Percentiles rank a stretch among this genome's conserved stretches.
Conservation (phyloP, 2,113 vertebrate species). For the Hirundichthys speculiger region DNA sequence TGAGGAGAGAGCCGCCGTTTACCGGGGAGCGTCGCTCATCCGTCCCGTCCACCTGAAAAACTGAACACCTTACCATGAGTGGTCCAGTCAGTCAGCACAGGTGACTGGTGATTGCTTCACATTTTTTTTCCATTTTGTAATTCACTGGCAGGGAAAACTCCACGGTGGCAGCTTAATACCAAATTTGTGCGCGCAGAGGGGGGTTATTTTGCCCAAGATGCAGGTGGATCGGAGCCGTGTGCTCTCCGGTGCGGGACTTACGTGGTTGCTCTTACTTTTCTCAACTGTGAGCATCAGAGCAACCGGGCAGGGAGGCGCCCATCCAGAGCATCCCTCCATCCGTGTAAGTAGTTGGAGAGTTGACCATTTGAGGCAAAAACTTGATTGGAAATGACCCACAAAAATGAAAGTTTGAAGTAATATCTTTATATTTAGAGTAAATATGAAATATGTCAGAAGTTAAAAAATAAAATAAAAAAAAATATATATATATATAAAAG, state of each 20-base stretch:
- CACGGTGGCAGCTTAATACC: constrained; percentile 43
- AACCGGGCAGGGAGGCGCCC: constrained; percentile 83
- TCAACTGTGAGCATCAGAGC: constrained; percentile 81
- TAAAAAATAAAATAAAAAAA: no score
- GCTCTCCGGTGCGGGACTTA: constrained; percentile 62
- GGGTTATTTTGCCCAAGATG: constrained; percentile 72
- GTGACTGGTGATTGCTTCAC: constrained; percentile 47
- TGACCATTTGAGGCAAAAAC: background rate
- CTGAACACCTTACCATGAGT: constrained; percentile 68
- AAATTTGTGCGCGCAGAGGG: constrained; percentile 42
- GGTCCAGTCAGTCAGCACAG: constrained; percentile 53
- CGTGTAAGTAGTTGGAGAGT: constrained; percentile 87
- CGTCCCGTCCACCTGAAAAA: constrained; percentile 32
- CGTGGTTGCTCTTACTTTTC: constrained; percentile 81
- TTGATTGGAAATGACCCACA: background rate
- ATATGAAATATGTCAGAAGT: no score
- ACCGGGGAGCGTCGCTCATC: constrained; percentile 32
- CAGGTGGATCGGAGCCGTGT: constrained; percentile 63
- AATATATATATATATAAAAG: no score
- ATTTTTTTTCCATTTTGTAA: constrained; percentile 6
- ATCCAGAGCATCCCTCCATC: constrained; percentile 95
- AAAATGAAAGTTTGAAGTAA: no score
- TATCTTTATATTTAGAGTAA: no score
- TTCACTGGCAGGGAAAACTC: constrained; percentile 16
- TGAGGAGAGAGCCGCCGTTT: constrained; percentile 23